These are phyloP conservation scores for Gallinago solitaria DNA, from an alignment of 2,797 vertebrate genomes.

Conservation along the genomic window DNA sequence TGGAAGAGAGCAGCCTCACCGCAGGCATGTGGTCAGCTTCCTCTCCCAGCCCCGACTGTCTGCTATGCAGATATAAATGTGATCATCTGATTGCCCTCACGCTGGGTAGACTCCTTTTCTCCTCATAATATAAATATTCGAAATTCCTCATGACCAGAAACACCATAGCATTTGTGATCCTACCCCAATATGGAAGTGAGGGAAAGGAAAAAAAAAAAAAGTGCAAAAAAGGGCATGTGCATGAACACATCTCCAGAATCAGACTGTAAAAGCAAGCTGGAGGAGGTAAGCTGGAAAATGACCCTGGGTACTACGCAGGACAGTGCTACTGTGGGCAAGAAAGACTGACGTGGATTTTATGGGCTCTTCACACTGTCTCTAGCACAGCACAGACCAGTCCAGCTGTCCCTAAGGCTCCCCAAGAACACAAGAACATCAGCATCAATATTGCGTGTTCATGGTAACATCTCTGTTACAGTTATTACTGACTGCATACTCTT, in stretches of 20 bases:
- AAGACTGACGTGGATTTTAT: neutral
- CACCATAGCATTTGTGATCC: neutral
- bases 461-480: neutral
- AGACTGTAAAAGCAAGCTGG: neutral
- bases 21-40: rapidly evolving
- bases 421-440: neutral
- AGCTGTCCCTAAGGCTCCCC: neutral
- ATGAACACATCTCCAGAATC: neutral
- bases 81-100: neutral
- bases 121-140: neutral
- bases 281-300: neutral
- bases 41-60: neutral
- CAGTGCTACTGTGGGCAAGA: neutral
- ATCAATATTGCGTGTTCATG: neutral
- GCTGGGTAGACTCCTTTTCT: neutral
- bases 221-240: neutral
- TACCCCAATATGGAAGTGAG: neutral
- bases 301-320: neutral
- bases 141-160: neutral
- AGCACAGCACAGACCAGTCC: neutral
- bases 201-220: too few relatives aligned
- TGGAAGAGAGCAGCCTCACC: neutral
- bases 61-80: neutral
- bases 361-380: neutral
- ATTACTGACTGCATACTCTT: neutral